phyloP scores from a whole-genome alignment of 2,888 invertebrate species.

The Drosophila paracracens region DNA sequence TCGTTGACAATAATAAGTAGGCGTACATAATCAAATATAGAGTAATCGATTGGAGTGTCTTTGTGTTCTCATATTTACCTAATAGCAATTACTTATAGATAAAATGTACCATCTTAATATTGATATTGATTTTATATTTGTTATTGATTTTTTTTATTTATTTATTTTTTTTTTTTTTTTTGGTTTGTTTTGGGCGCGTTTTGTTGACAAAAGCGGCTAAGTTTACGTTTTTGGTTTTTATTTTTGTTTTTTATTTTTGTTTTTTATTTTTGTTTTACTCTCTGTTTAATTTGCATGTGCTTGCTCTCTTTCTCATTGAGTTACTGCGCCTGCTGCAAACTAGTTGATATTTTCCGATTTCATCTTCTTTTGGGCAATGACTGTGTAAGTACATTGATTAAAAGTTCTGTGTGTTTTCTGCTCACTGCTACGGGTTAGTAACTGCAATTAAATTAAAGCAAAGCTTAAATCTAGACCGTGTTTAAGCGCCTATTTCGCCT shows the following conservation, averaged over 20 bases:
- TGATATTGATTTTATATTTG: conserved; percentile 17
- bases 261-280: not conserved
- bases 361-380: conserved; percentile 19
- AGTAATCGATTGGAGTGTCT: conserved; percentile 46
- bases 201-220: conserved; percentile 72
- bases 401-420: not conserved
- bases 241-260: not conserved
- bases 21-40: conserved; percentile 61
- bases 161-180: conserved; percentile 14
- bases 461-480: conserved; percentile 33
- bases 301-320: conserved; percentile 2
- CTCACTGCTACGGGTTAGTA: not conserved
- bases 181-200: conserved; percentile 59
- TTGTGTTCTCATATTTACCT: conserved; percentile 15
- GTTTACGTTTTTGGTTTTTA: conserved; percentile 36
- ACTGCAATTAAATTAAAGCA: conserved; percentile 11
- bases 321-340: conserved; percentile 34
- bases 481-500: conserved; percentile 41
- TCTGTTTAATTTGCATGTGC: conserved; percentile 8
- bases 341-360: conserved; percentile 14
- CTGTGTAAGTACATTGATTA: conserved; percentile 13
- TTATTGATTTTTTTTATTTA: conserved; percentile 18
- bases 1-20: conserved; percentile 71
- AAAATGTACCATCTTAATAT: conserved; percentile 31
- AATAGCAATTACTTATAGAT: conserved; percentile 43